Conservation (phyloP, 2,888 invertebrate genomes). For the Drosophila phalerata region DNA sequence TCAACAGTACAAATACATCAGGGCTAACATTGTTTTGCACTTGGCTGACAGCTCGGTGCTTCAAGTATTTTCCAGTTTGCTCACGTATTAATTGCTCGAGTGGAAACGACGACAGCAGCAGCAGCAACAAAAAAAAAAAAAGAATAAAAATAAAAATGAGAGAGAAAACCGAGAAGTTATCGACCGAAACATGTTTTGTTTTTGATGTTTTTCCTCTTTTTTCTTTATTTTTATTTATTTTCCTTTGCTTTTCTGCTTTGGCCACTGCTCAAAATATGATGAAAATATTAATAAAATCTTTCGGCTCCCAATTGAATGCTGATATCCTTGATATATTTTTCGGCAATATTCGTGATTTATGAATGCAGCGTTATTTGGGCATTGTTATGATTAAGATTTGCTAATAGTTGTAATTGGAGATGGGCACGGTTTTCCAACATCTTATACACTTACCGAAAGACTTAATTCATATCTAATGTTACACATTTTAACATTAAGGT, state of each 20-base stretch:
- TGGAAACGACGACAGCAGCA: slow-evolving; percentile 69
- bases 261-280: slow-evolving; percentile 38
- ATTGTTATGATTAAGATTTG: slow-evolving; percentile 13
- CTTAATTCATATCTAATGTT: too few species aligned
- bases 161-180: slow-evolving; percentile 53
- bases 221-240: slow-evolving; percentile 13
- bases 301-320: slow-evolving; percentile 36
- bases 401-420: too few species aligned
- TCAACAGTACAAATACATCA: slow-evolving; percentile 67
- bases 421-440: background rate
- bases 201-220: slow-evolving; percentile 46
- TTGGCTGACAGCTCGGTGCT: slow-evolving; percentile 57
- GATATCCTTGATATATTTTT: slow-evolving; percentile 52
- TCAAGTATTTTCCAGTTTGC: slow-evolving; percentile 75
- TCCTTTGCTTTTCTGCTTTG: slow-evolving; percentile 19
- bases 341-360: slow-evolving; percentile 53
- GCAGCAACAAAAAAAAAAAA: slow-evolving; percentile 27
- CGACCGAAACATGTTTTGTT: slow-evolving; percentile 77
- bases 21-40: slow-evolving; percentile 77
- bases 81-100: slow-evolving; percentile 80
- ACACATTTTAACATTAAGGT: too few species aligned
- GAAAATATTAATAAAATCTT: slow-evolving; percentile 54
- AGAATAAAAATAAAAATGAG: slow-evolving; percentile 18
- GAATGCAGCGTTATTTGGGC: slow-evolving; percentile 15
- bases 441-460: too few species aligned